Evolutionary conservation across 2,888 invertebrate species (phyloP), one percentile per base, ranked within the genome.

Genomic region (Arrhopalites spinosus): DNA sequence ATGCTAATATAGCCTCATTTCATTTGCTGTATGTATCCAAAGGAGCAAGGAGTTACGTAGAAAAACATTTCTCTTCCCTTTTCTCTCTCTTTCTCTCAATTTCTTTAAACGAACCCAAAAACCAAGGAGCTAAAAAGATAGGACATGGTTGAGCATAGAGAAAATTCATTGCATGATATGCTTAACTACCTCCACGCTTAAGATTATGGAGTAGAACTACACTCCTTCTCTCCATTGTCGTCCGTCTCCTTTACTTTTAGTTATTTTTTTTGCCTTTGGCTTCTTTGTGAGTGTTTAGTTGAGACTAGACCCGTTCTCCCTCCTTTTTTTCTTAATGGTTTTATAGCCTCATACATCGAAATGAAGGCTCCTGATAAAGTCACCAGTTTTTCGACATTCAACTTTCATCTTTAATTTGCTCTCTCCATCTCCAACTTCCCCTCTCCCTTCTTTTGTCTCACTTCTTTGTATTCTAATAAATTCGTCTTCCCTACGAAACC

Each of bases 1-100:
- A 77, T 78, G 79, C 78, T 78, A 79, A 79, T 79, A 77, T 75
- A 75, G 59, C 71, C 59, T 25, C 71, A 59, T 70, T 61, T 61
- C 27, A 43, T 59, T 59, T 25, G 7, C 53, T 56, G 3, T 30
- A 29, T 27, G 7, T 27, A 25, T 63, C 11, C 29, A 36, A 36
- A 36, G 11, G 36, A 36, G 36, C 11, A 11, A 36, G 36, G 36
- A n/a, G 36, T 36, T 7, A 36, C 36, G 36, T 36, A 36, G 11
- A 7, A 11, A 36, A 36, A 36, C 11, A 36, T 36, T 36, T 36
- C 36, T 36, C 36, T 36, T 11, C 11, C 36, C 36, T 36, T 36
- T 11, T 36, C 11, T 11, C 5, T 36, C 36, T 36, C 36, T 23
- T 59, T 23, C 59, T 2, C 20, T 23, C 59, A 20, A 2, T 23